These are phyloP conservation scores for Rhabdomys pumilio DNA, from an alignment of 2,797 vertebrate species.

Conservation along the genomic window DNA sequence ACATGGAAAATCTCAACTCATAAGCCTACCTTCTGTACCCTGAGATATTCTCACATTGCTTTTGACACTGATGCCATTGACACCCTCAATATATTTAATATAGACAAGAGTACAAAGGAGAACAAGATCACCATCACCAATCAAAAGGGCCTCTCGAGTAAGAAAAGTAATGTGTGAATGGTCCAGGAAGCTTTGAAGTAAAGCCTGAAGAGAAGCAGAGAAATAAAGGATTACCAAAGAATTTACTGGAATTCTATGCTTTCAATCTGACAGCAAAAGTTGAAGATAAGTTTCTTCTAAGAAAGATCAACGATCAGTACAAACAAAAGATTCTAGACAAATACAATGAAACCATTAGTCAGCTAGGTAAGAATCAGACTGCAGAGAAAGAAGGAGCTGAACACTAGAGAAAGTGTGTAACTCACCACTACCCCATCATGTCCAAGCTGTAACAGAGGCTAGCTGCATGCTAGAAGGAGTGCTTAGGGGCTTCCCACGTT, in stretches of 20 bases:
- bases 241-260: background rate
- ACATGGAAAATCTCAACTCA: background rate
- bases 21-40: background rate
- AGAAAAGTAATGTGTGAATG: background rate
- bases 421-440: background rate
- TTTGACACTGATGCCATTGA: background rate
- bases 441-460: background rate
- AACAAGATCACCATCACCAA: background rate
- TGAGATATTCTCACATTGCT: background rate
- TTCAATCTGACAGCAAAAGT: background rate
- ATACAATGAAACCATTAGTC: background rate
- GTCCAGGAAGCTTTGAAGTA: background rate
- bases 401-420: background rate
- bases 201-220: background rate
- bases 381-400: background rate
- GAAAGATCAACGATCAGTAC: background rate
- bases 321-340: background rate
- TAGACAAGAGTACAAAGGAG: background rate
- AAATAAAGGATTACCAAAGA: background rate
- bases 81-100: background rate
- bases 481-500: background rate
- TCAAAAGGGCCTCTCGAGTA: background rate
- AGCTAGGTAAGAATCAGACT: background rate
- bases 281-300: background rate
- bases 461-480: background rate